Conservation (phyloP, 1,140 invertebrate species). For the Zaprionus ghesquierei region DNA sequence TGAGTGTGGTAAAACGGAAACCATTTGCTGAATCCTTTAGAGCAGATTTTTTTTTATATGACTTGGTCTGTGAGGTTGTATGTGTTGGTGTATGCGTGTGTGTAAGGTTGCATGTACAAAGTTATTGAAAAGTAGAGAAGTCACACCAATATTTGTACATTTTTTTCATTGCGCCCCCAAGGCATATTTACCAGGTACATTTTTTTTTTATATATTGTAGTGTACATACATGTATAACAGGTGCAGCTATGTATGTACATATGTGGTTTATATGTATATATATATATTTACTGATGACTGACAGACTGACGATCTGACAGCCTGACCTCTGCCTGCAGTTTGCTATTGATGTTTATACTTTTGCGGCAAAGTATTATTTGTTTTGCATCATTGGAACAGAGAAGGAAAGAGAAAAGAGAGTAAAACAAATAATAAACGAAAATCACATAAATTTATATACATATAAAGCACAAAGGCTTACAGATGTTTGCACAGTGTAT, state of each 20-base stretch:
- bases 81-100: too few species aligned
- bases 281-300: slow-evolving; percentile 4
- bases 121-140: slow-evolving; percentile 31
- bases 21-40: slow-evolving; percentile 19
- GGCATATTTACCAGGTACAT: background rate
- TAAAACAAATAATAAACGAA: background rate
- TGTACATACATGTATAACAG: background rate
- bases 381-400: background rate
- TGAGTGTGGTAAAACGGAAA: slow-evolving; percentile 14
- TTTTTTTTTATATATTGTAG: too few species aligned
- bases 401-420: background rate
- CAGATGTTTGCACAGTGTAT: background rate
- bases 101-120: background rate
- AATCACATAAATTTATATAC: background rate
- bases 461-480: background rate
- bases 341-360: slow-evolving; percentile 11
- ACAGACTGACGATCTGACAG: background rate
- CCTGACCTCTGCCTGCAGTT: background rate
- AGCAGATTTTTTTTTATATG: background rate
- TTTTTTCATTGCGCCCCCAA: slow-evolving; percentile 5
- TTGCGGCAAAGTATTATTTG: slow-evolving; percentile 8
- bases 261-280: background rate
- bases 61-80: background rate
- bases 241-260: too few species aligned
- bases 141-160: slow-evolving; percentile 6